Base-by-base conservation (phyloP, 2,888 invertebrate genomes). In the Oegoconia quadripuncta region DNA sequence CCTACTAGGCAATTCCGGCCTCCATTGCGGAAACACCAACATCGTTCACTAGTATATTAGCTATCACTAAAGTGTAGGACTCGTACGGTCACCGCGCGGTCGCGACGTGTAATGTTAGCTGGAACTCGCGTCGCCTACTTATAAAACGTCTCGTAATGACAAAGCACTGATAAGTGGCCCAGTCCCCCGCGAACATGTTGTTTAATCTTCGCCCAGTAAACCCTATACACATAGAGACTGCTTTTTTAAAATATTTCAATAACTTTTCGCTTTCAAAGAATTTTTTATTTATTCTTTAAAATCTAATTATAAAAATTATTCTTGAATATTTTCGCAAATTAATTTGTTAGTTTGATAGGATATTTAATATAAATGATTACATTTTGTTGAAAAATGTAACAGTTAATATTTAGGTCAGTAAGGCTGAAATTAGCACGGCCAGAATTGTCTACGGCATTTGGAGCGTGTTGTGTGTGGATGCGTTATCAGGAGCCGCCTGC, bases 1-100 rank as follows among this genome's bases (percentile, higher is more conserved):
- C 28, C 73, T 74, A 25, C 60, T 63, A 22, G 72, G 60, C 32
- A 76, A 49, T 41, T 79, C 78, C 42, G 75, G 66, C 44, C 78
- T 74, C 77, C 84, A 81, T 59, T 79, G 78, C 58, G 87, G 86
- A 71, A 79, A 84, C 66, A 83, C 77, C 63, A 88, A 77, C 88
- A 88, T 87, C 59, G 47, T 48, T 57, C 63, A 60, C 50, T 55
- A 44, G 42, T 44, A 52, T 41, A 39, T 30, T 38, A 35, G 25
- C 48, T 44, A 34, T 41, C 47, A 53, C 40, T 46, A 39, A 44
- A 48, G 44, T 34, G 42, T 50, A 60, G 43, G 16, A 9, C 26
- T 12, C 27, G 20, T 47, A 54, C 52, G 77, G 75, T 74, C 81
- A 79, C 69, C 59, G 59, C 70, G 74, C 68, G 68, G 57, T 70